phyloP scores from a whole-genome alignment of 2,113 vertebrate species.

The Struthidea cinerea region DNA sequence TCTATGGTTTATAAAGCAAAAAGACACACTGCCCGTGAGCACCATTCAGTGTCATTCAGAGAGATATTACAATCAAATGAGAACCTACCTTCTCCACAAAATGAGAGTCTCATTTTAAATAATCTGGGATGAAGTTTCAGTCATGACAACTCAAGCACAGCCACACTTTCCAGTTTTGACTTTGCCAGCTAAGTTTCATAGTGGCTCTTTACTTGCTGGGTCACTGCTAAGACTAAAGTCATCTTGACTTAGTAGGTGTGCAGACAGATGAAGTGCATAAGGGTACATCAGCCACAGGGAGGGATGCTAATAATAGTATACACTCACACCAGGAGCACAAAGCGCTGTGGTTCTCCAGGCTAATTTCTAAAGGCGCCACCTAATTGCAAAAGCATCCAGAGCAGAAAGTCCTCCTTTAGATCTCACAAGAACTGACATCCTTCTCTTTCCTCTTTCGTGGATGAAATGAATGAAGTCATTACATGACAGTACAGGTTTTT shows the following conservation, averaged over 20 bases:
- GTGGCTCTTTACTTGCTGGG: background rate
- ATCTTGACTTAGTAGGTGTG: background rate
- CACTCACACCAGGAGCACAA: background rate
- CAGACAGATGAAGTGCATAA: background rate
- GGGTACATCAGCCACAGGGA: background rate
- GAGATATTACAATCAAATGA: background rate
- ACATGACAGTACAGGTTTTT: background rate
- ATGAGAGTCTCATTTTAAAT: background rate
- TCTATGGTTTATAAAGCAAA: background rate
- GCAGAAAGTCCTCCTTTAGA: background rate
- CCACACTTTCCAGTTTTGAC: background rate
- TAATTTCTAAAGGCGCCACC: background rate
- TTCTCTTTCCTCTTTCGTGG: background rate
- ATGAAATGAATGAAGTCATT: background rate
- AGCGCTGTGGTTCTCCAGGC: background rate
- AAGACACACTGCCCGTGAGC: background rate
- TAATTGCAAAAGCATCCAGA: background rate
- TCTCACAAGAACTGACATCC: background rate
- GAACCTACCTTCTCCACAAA: background rate
- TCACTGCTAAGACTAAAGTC: background rate
- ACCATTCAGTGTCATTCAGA: background rate
- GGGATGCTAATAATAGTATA: background rate
- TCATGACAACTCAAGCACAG: background rate
- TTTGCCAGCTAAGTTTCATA: background rate
- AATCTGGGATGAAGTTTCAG: background rate